Evolutionary conservation across 2,888 invertebrate species (phyloP).

Genomic region (Ichneumon xanthorius): DNA sequence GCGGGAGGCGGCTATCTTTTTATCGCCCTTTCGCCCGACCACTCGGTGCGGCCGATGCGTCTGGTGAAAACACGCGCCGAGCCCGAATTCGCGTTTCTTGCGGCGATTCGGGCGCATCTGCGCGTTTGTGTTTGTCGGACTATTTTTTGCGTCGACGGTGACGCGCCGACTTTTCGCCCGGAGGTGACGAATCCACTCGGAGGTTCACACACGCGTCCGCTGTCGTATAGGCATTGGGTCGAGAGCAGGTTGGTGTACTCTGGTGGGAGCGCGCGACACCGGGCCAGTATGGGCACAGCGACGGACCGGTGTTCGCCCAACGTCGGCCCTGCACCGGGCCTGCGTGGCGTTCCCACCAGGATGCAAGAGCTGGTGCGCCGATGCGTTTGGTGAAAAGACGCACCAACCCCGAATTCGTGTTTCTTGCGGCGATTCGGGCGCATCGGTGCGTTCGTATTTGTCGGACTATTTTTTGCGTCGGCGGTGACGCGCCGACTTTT

Average conservation of each 20-base stretch:
- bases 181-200: slow-evolving; percentile 32
- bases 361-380: no score
- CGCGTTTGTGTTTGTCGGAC: not conserved
- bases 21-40: not conserved
- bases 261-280: not conserved
- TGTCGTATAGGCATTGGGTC: not conserved
- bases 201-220: not conserved
- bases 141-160: slow-evolving; percentile 73
- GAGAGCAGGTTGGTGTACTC: not conserved
- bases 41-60: not conserved
- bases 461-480: slow-evolving; percentile 73
- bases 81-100: slow-evolving; percentile 70
- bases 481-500: slow-evolving; percentile 63
- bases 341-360: not conserved
- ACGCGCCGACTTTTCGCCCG: slow-evolving; percentile 58
- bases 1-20: not conserved
- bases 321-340: no score
- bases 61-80: slow-evolving; percentile 41
- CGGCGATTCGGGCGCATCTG: slow-evolving; percentile 64
- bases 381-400: slow-evolving; percentile 37
- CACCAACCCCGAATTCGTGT: slow-evolving; percentile 69
- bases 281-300: no score
- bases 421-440: slow-evolving; percentile 67
- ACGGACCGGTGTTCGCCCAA: not conserved
- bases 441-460: not conserved